Evolutionary conservation across 2,888 invertebrate species (phyloP), one percentile per base, ranked within the genome.

Genomic region (Platypus cylindrus): DNA sequence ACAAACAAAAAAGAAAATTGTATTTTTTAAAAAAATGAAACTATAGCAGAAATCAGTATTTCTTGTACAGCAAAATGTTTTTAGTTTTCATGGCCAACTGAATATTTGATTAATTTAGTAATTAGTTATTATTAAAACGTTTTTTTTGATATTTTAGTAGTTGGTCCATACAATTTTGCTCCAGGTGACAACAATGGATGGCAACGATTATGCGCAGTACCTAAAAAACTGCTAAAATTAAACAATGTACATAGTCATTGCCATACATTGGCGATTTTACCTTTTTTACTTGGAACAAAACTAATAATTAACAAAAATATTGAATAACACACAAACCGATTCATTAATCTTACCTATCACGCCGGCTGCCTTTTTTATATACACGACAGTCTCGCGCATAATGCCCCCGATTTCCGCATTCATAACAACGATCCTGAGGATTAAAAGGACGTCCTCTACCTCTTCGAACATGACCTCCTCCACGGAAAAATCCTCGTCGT

Each of bases 391-490:
- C 89, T 47, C 91, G 73, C 32, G 91, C 91, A 60, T 90, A 91
- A 60, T 93, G 91, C 5, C 93, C 93, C 44, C 87, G 71, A 52
- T 87, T 89, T 22, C 91, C 91, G 63, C 93, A 93, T 56, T 91
- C 90, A 57, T 91, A 93, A 62, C 93, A 93, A 42, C 86, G 78
- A 64, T 91, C 91, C 53, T 89, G 87, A 7, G 87, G 85, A 48
- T 89, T 81, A 53, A 86, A 82, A 13, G 86, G 80, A 30, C 78
- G 65, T n/a, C 78, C 77, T 22, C 68, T 60, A 30, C 70, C 59
- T 34, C 75, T 67, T 2, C 74, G 71, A 1, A 74, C 72, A 1
- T 73, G 73, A 5, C 74, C 67, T n/a, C n/a, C n/a, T 14, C 68
- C 55, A 36, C 58, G 58, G 22, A 60, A 51, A 20, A 60, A 56